Evolutionary conservation across 2,888 invertebrate genomes (phyloP).

Genomic region (Epistrophe eligans): DNA sequence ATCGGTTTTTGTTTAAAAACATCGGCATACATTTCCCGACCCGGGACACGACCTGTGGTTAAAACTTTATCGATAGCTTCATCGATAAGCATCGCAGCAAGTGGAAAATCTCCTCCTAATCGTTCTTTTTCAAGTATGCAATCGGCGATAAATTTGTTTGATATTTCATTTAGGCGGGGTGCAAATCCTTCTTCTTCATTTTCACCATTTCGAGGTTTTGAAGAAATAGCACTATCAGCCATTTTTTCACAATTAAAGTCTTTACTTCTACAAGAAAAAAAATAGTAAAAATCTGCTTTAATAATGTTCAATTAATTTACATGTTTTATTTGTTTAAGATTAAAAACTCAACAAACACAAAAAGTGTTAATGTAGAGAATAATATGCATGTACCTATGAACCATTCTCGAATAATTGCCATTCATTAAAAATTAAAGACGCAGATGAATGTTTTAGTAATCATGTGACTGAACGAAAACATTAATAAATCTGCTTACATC

Average conservation of each 20-base stretch:
- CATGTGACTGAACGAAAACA: too few species aligned
- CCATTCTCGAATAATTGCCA: too few species aligned
- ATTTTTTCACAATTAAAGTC: background rate
- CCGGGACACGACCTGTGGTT: constrained; percentile 87
- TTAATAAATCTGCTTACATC: too few species aligned
- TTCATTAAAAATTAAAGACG: too few species aligned
- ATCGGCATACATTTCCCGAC: constrained; percentile 89
- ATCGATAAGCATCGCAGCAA: constrained; percentile 81
- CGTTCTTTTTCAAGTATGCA: constrained; percentile 80
- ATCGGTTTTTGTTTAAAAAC: constrained; percentile 87
- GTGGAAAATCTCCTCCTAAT: constrained; percentile 79
- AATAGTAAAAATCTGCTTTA: background rate
- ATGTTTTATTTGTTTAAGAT: too few species aligned
- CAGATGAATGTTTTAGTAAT: too few species aligned
- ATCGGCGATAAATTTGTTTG: constrained; percentile 81
- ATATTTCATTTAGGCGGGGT: constrained; percentile 81
- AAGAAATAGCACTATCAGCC: background rate
- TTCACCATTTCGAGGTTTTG: background rate
- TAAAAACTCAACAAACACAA: too few species aligned
- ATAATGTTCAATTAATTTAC: background rate
- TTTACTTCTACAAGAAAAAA: background rate
- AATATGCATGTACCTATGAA: too few species aligned
- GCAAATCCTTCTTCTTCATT: constrained; percentile 68
- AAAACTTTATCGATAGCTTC: constrained; percentile 89
- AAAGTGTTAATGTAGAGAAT: too few species aligned